Evolutionary conservation across 2,797 vertebrate genomes (phyloP).

Genomic region (Adelosebastes latens): DNA sequence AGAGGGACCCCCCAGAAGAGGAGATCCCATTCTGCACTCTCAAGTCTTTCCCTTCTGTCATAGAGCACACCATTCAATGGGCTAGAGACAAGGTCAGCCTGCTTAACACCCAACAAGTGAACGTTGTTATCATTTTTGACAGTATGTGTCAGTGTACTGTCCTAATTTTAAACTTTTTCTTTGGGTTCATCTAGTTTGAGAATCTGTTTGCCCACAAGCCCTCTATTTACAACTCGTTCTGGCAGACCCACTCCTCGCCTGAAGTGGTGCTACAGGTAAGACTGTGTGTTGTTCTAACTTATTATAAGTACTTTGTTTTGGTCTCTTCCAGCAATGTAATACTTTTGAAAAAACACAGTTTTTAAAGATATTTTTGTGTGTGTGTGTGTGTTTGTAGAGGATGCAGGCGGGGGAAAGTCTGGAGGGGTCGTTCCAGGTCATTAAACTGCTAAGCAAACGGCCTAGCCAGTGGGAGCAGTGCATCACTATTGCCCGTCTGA

Average conservation of each 20-base stretch:
- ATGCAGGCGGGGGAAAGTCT: constrained; percentile 93
- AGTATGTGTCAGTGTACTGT: not conserved
- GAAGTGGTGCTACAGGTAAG: constrained; percentile 92
- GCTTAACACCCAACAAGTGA: not conserved
- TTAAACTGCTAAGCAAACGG: constrained; percentile 93
- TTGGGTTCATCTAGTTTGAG: constrained; percentile 89
- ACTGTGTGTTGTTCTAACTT: constrained; percentile 2
- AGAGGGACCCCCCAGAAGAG: constrained; percentile 98
- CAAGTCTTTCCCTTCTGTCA: constrained; percentile 97
- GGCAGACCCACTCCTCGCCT: constrained; percentile 90
- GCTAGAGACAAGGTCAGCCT: constrained; percentile 94
- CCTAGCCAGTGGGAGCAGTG: constrained; percentile 93
- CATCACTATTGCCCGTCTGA: constrained; percentile 90
- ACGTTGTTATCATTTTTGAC: not conserved
- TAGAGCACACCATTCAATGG: constrained; percentile 99
- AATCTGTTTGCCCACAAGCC: constrained; percentile 96
- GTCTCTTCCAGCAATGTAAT: not conserved
- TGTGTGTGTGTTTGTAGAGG: constrained; percentile 81
- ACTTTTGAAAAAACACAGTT: not conserved
- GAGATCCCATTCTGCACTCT: constrained; percentile 99
- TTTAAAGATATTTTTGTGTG: not conserved
- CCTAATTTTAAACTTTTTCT: not conserved
- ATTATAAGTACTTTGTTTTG: not conserved
- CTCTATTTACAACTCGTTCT: constrained; percentile 95
- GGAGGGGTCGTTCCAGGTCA: constrained; percentile 96